Evolutionary conservation across 2,888 invertebrate species (phyloP).

Genomic region (Ptilodon capucinus): DNA sequence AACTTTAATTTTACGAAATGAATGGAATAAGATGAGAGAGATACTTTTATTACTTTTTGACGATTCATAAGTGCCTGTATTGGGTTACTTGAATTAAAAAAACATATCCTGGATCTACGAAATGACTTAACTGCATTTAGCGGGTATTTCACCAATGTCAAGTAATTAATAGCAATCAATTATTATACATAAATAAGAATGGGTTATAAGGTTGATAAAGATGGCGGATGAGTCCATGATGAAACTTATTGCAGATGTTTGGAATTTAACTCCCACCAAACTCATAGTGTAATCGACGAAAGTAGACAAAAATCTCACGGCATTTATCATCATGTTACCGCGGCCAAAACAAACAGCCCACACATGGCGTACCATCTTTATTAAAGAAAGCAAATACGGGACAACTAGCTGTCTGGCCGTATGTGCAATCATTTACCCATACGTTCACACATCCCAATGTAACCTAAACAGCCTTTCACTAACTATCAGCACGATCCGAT

Average conservation of each 20-base stretch:
- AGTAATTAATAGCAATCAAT: too few species aligned
- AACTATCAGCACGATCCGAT: not conserved
- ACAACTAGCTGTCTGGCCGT: not conserved
- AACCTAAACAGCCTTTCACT: not conserved
- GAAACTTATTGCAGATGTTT: not conserved
- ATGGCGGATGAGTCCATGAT: not conserved
- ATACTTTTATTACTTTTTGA: too few species aligned
- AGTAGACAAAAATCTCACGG: not conserved
- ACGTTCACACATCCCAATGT: not conserved
- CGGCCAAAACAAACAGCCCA: not conserved
- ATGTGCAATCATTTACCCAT: not conserved
- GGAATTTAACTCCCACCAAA: not conserved
- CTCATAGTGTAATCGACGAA: not conserved
- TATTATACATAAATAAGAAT: too few species aligned
- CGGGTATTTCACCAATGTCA: too few species aligned
- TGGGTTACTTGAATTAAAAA: too few species aligned
- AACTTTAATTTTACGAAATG: too few species aligned
- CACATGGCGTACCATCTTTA: constrained; percentile 1
- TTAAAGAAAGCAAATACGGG: constrained; percentile 1
- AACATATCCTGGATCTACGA: too few species aligned
- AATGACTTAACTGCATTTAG: too few species aligned
- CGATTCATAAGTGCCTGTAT: too few species aligned
- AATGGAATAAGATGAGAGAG: too few species aligned
- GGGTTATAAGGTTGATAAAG: not conserved
- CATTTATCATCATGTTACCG: not conserved